Percentiles rank a stretch among this genome's conserved stretches.
Evolutionary conservation across 2,797 vertebrate genomes (phyloP).

Genomic region (Manis crassicaudata): DNA sequence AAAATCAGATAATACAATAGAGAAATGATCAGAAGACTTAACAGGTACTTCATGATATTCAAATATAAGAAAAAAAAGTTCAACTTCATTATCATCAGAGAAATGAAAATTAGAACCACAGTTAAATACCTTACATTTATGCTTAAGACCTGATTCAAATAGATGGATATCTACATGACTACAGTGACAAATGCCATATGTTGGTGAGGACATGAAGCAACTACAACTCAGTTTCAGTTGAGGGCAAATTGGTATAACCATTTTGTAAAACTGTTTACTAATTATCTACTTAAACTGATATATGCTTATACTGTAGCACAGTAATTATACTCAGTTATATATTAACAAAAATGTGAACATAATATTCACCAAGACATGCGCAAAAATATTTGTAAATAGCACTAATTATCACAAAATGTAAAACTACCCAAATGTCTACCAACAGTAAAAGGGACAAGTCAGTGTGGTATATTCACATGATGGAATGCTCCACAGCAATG

Average conservation of each 20-base stretch:
- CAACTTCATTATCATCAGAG: not conserved
- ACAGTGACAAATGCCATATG: not conserved
- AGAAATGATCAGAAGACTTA: not conserved
- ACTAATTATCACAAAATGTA: not conserved
- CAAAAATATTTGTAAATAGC: not conserved
- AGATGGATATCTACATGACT: not conserved
- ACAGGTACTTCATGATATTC: not conserved
- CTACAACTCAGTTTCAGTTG: constrained; percentile 12
- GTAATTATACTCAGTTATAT: not conserved
- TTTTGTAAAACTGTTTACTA: not conserved
- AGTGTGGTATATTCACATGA: not conserved
- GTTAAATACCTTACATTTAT: not conserved
- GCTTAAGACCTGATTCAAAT: not conserved
- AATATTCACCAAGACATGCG: not conserved
- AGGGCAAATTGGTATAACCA: not conserved
- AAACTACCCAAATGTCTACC: not conserved
- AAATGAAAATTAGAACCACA: not conserved
- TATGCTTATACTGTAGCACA: not conserved
- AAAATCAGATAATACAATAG: not conserved
- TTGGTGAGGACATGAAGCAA: not conserved
- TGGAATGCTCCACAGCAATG: not conserved
- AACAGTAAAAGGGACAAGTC: not conserved
- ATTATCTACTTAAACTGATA: not conserved
- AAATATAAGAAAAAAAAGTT: not conserved
- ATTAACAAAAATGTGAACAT: not conserved